These are phyloP conservation scores for Archips xylosteana DNA, from an alignment of 2,888 invertebrate species.

Conservation along the genomic window DNA sequence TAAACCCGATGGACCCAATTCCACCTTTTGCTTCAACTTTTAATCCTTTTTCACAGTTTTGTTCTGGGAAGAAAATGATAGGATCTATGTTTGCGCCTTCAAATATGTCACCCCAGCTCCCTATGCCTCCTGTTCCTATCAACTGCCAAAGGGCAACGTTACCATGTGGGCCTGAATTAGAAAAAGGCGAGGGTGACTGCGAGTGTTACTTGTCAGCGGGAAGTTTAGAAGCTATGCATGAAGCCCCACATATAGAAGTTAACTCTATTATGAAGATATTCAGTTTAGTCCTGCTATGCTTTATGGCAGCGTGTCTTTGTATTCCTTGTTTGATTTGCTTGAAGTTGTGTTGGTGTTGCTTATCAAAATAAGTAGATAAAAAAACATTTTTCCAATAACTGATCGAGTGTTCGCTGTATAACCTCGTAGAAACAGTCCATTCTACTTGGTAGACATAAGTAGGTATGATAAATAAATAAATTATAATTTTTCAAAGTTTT, in stretches of 20 bases:
- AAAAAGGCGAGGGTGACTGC: neutral
- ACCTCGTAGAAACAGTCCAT: neutral
- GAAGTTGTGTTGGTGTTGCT: constrained; percentile 3
- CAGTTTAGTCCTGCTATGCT: constrained; percentile 5
- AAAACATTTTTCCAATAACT: no score
- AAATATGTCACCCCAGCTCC: neutral
- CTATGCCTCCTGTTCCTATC: neutral
- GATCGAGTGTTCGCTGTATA: neutral
- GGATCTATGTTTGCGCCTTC: neutral
- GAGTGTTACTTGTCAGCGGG: neutral
- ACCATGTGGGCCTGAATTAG: neutral
- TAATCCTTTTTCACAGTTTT: neutral
- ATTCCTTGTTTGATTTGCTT: neutral
- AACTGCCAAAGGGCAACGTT: neutral
- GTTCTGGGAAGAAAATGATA: neutral
- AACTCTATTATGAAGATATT: neutral
- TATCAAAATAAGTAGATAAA: neutral
- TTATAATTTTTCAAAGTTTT: neutral
- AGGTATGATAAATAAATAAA: neutral
- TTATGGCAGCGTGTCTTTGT: constrained; percentile 1
- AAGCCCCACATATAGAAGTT: neutral
- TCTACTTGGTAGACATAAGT: neutral
- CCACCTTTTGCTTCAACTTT: neutral
- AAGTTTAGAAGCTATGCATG: neutral
- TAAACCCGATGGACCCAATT: neutral